A percentile compares a stretch with the other conserved stretches of the same genome.
These are phyloP conservation scores for Pollenia griseotomentosa DNA, from an alignment of 2,888 invertebrate species.

Conservation along the genomic window DNA sequence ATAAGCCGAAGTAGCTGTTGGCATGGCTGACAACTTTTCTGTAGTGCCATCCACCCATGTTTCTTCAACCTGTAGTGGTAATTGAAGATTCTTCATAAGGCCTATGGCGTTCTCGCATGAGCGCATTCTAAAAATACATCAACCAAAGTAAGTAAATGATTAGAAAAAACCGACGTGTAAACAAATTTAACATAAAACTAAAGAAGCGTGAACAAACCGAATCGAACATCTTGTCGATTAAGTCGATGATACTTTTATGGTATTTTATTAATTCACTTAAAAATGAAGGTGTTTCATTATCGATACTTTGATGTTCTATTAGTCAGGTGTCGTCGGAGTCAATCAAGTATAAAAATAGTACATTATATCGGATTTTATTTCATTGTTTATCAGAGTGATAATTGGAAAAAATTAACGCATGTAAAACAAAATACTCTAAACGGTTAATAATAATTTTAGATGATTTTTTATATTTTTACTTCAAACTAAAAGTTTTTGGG, in stretches of 20 bases:
- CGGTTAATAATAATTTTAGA: no score
- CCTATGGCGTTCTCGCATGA: slow-evolving; percentile 96
- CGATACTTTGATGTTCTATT: neutral
- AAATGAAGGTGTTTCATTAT: slow-evolving; percentile 45
- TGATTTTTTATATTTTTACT: no score
- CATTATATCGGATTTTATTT: neutral
- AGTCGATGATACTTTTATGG: slow-evolving; percentile 53
- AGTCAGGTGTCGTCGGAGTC: slow-evolving; percentile 35
- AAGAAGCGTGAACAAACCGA: slow-evolving; percentile 59
- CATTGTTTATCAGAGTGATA: neutral
- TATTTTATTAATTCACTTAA: slow-evolving; percentile 47
- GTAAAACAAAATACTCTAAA: neutral
- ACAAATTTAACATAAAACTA: slow-evolving; percentile 54
- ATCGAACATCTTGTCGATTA: slow-evolving; percentile 30
- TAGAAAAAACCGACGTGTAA: slow-evolving; percentile 7
- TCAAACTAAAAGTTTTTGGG: no score
- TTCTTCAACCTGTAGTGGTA: slow-evolving; percentile 93
- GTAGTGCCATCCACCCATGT: slow-evolving; percentile 95
- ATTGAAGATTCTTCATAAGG: slow-evolving; percentile 95
- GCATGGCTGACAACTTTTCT: slow-evolving; percentile 90
- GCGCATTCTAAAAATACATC: slow-evolving; percentile 87
- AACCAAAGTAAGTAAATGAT: slow-evolving; percentile 30
- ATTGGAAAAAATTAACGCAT: slow-evolving; percentile 7
- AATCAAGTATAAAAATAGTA: slow-evolving; percentile 33
- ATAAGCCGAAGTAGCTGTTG: slow-evolving; percentile 86